Evolutionary conservation across 2,797 vertebrate species (phyloP), one percentile per base, ranked within the genome.

Genomic region (Spinus pinus): DNA sequence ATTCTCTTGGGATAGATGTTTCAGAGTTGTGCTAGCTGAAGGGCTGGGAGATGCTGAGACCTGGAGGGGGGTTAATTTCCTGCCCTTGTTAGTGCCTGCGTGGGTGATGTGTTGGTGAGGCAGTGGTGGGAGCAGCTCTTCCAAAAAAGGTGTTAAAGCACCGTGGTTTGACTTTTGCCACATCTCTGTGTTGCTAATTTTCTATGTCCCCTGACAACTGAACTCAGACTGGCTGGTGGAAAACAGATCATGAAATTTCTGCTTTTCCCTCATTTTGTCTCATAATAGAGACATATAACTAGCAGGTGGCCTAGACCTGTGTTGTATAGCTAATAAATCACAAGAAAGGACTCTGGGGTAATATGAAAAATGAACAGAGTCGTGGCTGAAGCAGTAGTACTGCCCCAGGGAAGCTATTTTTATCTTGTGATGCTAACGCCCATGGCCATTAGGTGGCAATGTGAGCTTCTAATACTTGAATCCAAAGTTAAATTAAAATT

Each of bases 371-470:
- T 41, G 12, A 73, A 17, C 35, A 12, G 49, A 11, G 14, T 65
- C 1, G 25, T 74, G 69, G 41, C 44, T 70, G 70, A 72, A 86
- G 44, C 33, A 6, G 14, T 69, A 58, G 33, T 10, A 7, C 53
- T 35, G 53, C 5, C 7, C 17, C 15, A 53, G 61, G 14, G 27
- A 33, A 71, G 41, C 9, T 41, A 0, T 24, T 92, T 81, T 58
- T 51, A 3, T 25, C 0, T 0, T 47, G n/a, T 71, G 69, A 47
- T 82, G 62, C 53, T 95, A 83, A 58, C 12, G 8, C 14, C 28
- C 42, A 3, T 91, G 51, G 74, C 97, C 97, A 93, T 93, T 96
- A 97, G 97, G 90, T 97, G 97, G 97, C 83, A 91, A 92, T 90
- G 49, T 62, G 25, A 95, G 62, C 78, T 79, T 35, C 54, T 79